Evolutionary conservation across 2,797 vertebrate species (phyloP).

Genomic region (Brachyalestes nurse): DNA sequence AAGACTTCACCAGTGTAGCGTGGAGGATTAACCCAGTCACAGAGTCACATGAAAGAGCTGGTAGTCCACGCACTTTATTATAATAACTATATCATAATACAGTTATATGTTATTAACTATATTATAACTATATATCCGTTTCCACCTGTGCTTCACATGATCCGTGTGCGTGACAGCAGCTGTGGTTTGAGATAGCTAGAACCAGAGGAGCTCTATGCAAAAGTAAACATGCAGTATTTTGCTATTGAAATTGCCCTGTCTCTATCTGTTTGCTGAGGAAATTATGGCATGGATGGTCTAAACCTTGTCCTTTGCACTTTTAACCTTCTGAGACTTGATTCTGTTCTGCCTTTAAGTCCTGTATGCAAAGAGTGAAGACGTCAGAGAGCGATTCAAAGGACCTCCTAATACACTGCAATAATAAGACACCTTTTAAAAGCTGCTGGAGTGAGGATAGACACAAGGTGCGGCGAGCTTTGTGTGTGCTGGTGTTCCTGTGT

Average conservation of each 20-base stretch:
- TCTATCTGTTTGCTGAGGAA: background rate
- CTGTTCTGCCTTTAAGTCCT: background rate
- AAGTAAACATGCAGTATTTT: background rate
- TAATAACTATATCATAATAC: too few relatives aligned
- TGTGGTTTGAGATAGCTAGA: too few relatives aligned
- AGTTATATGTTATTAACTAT: too few relatives aligned
- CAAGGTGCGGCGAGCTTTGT: slow-evolving; percentile 70
- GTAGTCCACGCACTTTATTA: too few relatives aligned
- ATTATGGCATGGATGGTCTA: background rate
- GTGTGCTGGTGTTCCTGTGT: slow-evolving; percentile 69
- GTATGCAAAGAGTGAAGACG: background rate
- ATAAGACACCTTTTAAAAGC: slow-evolving; percentile 61
- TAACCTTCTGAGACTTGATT: background rate
- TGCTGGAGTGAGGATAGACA: slow-evolving; percentile 61
- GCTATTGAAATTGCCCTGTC: background rate
- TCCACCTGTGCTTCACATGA: too few relatives aligned
- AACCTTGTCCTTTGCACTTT: background rate
- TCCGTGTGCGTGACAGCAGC: too few relatives aligned
- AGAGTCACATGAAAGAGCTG: too few relatives aligned
- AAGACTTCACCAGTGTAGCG: too few relatives aligned
- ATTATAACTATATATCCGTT: too few relatives aligned
- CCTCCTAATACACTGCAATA: slow-evolving; percentile 40
- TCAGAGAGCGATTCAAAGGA: background rate
- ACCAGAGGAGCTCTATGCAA: background rate
- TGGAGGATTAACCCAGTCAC: too few relatives aligned